Evolutionary conservation across 2,888 invertebrate species (phyloP).

Genomic region (Entomobrya multifasciata): DNA sequence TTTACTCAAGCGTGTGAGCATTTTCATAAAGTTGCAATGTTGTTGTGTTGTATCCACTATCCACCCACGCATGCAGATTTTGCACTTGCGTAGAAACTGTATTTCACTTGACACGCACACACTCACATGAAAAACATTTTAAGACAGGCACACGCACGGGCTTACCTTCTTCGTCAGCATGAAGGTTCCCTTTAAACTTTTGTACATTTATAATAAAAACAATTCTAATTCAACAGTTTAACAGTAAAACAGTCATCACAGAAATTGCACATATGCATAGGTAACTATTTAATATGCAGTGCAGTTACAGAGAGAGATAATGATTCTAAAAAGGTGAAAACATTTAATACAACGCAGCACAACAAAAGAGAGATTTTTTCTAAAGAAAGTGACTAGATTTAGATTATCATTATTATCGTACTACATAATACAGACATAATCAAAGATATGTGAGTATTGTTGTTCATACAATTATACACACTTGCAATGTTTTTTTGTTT

Average conservation of each 20-base stretch:
- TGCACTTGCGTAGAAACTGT: conserved; percentile 24
- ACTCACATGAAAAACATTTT: not conserved
- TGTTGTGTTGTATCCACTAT: not conserved
- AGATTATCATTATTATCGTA: conserved; percentile 37
- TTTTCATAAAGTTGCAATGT: too few species aligned
- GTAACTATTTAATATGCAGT: too few species aligned
- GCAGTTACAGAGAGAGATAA: too few species aligned
- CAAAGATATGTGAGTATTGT: not conserved
- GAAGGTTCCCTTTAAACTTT: not conserved
- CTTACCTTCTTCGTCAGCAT: not conserved
- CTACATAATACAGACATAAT: conserved; percentile 31
- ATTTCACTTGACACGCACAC: conserved; percentile 31
- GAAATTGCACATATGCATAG: not conserved
- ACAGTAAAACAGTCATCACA: not conserved
- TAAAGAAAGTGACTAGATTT: conserved; percentile 61
- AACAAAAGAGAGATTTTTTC: conserved; percentile 67
- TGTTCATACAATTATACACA: not conserved
- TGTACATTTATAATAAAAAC: not conserved
- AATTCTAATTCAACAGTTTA: too few species aligned
- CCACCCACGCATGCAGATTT: conserved; percentile 47
- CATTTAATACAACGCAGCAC: conserved; percentile 41
- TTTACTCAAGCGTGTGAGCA: not conserved
- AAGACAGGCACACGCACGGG: not conserved
- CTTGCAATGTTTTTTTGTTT: too few species aligned
- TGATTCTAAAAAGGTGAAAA: conserved; percentile 43